Conservation (phyloP, 1,140 invertebrate species). For the Periplaneta americana region DNA sequence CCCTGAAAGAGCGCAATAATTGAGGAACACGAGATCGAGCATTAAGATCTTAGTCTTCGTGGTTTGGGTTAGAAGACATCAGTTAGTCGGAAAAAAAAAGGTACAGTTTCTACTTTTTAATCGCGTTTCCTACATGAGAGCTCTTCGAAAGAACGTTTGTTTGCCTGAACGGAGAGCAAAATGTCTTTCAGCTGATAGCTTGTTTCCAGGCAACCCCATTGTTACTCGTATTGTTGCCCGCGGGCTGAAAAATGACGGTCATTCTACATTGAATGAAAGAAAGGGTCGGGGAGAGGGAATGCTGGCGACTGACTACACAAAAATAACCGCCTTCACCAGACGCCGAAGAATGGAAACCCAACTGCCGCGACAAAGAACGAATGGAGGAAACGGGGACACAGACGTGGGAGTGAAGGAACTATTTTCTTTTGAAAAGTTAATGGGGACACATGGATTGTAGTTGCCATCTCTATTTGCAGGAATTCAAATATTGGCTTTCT, state of each 20-base stretch:
- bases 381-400: neutral
- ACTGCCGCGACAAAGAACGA: neutral
- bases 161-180: neutral
- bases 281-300: neutral
- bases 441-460: neutral
- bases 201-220: neutral
- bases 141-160: neutral
- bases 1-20: no score
- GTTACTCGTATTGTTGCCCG: neutral
- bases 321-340: neutral
- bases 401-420: neutral
- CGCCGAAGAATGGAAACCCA: neutral
- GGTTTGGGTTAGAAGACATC: neutral
- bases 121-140: neutral
- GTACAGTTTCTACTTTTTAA: neutral
- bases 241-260: neutral
- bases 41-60: no score
- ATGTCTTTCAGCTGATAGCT: neutral
- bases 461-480: neutral
- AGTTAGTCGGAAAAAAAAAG: neutral
- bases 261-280: neutral
- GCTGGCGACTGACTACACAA: neutral
- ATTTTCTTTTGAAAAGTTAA: neutral
- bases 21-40: no score
- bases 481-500: neutral